Evolutionary conservation across 1,140 invertebrate species (phyloP).

Genomic region (Drosophila pachea): DNA sequence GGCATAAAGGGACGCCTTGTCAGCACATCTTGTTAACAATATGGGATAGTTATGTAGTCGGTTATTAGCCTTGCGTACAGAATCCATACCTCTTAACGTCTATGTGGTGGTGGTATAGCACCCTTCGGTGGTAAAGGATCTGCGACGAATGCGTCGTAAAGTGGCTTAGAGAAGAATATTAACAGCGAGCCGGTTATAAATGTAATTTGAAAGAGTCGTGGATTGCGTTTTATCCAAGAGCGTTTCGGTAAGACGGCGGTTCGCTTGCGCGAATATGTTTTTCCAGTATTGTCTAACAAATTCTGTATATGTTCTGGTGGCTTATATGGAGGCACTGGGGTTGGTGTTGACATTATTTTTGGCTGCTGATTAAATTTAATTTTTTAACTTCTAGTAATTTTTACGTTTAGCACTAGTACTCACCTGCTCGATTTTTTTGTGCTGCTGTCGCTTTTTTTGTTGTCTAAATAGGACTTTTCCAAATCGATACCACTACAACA

Average conservation of each 20-base stretch:
- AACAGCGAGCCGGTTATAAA: slow-evolving; percentile 79
- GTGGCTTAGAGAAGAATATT: slow-evolving; percentile 84
- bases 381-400: not conserved
- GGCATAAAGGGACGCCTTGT: slow-evolving; percentile 85
- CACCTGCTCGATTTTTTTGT: slow-evolving; percentile 6
- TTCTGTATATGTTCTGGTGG: slow-evolving; percentile 67
- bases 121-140: slow-evolving; percentile 49
- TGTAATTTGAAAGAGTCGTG: slow-evolving; percentile 80
- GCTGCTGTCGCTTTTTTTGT: slow-evolving; percentile 1
- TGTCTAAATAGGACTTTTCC: slow-evolving; percentile 77
- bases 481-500: slow-evolving; percentile 85
- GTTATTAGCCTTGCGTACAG: slow-evolving; percentile 86
- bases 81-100: slow-evolving; percentile 83
- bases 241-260: slow-evolving; percentile 69
- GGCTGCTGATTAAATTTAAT: slow-evolving; percentile 5
- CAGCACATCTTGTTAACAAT: slow-evolving; percentile 85
- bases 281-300: slow-evolving; percentile 48
- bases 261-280: slow-evolving; percentile 62
- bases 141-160: slow-evolving; percentile 85
- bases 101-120: slow-evolving; percentile 79
- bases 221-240: slow-evolving; percentile 80
- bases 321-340: slow-evolving; percentile 58
- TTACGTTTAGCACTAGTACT: no score
- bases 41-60: slow-evolving; percentile 87
- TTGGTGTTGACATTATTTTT: slow-evolving; percentile 67